phyloP scores from a whole-genome alignment of 2,113 vertebrate genomes.

The Perca schrenkii region DNA sequence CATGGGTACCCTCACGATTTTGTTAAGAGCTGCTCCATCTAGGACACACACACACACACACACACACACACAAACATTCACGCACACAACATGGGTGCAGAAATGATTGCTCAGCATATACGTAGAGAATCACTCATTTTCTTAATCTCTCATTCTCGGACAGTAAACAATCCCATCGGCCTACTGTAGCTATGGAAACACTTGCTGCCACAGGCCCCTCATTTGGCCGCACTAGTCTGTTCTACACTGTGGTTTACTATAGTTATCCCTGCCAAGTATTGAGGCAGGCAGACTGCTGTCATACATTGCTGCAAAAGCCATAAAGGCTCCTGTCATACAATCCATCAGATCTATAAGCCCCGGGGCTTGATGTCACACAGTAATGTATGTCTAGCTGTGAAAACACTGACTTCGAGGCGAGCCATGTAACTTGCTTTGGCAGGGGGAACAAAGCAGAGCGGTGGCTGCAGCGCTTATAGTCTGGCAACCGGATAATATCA shows the following conservation, averaged over 20 bases:
- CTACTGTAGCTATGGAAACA: constrained; percentile 67
- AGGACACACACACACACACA: constrained; percentile 23
- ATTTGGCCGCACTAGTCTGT: constrained; percentile 43
- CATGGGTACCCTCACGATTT: constrained; percentile 21
- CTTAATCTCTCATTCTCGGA: constrained; percentile 47
- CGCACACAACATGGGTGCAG: background rate
- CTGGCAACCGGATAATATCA: constrained; percentile 62
- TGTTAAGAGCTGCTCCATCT: constrained; percentile 35
- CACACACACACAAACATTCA: background rate
- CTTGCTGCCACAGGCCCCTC: constrained; percentile 53
- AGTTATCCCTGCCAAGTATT: constrained; percentile 64
- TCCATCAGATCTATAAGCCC: constrained; percentile 71
- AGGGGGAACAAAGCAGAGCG: constrained; percentile 65
- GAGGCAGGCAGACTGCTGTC: constrained; percentile 68
- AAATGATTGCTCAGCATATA: constrained; percentile 51
- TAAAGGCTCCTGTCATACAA: constrained; percentile 75
- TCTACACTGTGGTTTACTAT: constrained; percentile 49
- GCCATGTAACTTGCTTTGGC: constrained; percentile 75
- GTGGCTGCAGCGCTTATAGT: constrained; percentile 63
- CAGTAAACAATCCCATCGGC: constrained; percentile 52
- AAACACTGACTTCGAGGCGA: constrained; percentile 72
- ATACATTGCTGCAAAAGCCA: constrained; percentile 69
- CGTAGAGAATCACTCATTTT: constrained; percentile 25
- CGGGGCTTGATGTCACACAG: constrained; percentile 70
- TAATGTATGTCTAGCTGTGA: constrained; percentile 76